Evolutionary conservation across 64 coral and sea anemone genomes (phyloP), one percentile per base, ranked within the genome.

Genomic region (Orbicella faveolata): DNA sequence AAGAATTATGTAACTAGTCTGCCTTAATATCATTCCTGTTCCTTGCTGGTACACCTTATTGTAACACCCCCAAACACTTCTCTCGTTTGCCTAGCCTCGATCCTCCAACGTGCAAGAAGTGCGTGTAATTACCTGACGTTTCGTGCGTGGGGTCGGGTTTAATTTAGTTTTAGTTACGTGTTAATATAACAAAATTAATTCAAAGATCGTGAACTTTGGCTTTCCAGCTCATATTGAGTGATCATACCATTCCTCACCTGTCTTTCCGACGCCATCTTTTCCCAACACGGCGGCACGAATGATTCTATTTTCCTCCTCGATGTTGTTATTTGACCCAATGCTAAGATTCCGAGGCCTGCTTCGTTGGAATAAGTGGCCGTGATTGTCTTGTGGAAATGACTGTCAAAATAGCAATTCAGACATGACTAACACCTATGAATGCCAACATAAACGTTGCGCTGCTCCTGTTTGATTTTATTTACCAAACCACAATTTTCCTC

Each of bases 231-330:
- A 9, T 21, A 68, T 20, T 25, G n/a, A 23, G n/a, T 25, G 21
- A n/a, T 9, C 21, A 11, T 23, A 11, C 5, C 20, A n/a, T 30
- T 16, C 51, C 84, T 87, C 77, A 92, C 90, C 90, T 79, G 90
- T 87, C 70, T 92, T 92, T 23, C 90, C 90, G 3, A 92, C 90
- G 6, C 90, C 90, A 92, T 92, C 90, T 75, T 87, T 87, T 10
- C 90, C 90, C 34, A 92, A 35, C 19, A 92, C 52, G 36, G 86
- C 90, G 5, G 86, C 90, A 68, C 90, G 61, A 23, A 92, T 74
- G 26, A 87, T 80, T n/a, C 72, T 85, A 9, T 66, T 68, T 23
- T 85, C 82, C 21, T 85, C 82, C 33, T 85, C 82, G 33, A 73
- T 85, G 23, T 44, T 68, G 17, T 73, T 85, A 23, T 39, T 72